Percentiles rank a stretch among this genome's conserved stretches.
phyloP scores from a whole-genome alignment of 2,888 invertebrate species.

The Allygus modestus region DNA sequence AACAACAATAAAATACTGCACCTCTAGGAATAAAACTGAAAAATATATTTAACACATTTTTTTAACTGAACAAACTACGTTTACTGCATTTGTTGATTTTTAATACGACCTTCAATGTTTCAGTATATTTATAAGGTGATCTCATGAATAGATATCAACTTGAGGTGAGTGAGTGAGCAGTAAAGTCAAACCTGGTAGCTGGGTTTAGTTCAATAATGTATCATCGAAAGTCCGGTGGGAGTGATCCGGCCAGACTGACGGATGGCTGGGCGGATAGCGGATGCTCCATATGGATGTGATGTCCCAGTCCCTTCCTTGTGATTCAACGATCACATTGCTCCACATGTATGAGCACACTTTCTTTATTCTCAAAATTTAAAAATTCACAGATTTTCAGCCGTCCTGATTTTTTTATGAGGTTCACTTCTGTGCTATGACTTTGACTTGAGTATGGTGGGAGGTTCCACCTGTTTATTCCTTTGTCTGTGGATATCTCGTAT shows the following conservation, averaged over 20 bases:
- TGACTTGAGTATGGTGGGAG: background rate
- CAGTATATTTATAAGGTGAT: constrained; percentile 2
- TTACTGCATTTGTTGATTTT: background rate
- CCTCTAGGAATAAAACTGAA: no score
- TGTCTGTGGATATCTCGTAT: no score
- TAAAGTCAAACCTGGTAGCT: background rate
- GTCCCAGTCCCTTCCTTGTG: constrained; percentile 26
- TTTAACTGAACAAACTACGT: background rate
- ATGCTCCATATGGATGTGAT: constrained; percentile 20
- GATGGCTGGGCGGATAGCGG: constrained; percentile 3
- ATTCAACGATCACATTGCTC: constrained; percentile 14
- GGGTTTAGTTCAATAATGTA: constrained; percentile 28
- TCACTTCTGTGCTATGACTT: background rate
- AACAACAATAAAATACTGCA: no score
- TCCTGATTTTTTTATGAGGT: background rate
- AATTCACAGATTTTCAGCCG: constrained; percentile 1
- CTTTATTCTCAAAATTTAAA: constrained; percentile 15
- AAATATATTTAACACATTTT: no score
- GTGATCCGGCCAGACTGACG: constrained; percentile 9
- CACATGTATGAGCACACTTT: constrained; percentile 1
- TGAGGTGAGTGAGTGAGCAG: background rate
- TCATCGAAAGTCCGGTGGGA: constrained; percentile 31
- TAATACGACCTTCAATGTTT: background rate
- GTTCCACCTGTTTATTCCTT: background rate
- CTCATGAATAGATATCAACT: constrained; percentile 4